Conservation (phyloP, 2,113 vertebrate genomes). For the Dissostichus mawsoni region DNA sequence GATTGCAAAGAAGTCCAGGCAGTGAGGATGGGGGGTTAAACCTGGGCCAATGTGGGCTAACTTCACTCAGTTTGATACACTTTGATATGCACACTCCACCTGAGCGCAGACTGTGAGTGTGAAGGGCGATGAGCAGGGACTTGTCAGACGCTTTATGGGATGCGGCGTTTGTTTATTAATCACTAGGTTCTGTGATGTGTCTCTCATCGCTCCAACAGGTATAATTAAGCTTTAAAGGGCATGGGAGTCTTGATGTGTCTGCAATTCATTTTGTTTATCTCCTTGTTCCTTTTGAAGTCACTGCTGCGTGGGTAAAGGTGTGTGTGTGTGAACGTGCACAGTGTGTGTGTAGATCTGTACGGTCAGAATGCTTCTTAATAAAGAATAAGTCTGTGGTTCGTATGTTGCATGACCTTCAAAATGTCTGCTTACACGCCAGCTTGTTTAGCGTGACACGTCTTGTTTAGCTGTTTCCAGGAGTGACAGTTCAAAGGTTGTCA, state of each 20-base stretch:
- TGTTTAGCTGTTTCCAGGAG: conserved; percentile 58
- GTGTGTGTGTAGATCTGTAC: conserved; percentile 46
- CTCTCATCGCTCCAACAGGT: conserved; percentile 90
- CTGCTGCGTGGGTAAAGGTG: conserved; percentile 57
- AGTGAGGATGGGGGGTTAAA: conserved; percentile 54
- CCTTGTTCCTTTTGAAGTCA: conserved; percentile 79
- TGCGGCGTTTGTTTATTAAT: conserved; percentile 90
- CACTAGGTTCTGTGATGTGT: conserved; percentile 86
- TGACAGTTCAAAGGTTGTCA: conserved; percentile 81
- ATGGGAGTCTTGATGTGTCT: conserved; percentile 84
- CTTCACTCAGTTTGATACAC: conserved; percentile 78
- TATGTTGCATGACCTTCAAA: conserved; percentile 62
- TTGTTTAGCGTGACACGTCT: conserved; percentile 68
- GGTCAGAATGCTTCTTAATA: conserved; percentile 55
- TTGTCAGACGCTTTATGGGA: conserved; percentile 90
- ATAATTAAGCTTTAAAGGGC: conserved; percentile 90
- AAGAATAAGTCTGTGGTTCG: conserved; percentile 65
- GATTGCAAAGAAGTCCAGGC: conserved; percentile 21
- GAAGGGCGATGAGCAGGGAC: conserved; percentile 89
- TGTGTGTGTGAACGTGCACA: conserved; percentile 49
- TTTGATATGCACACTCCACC: conserved; percentile 89
- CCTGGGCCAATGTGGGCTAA: conserved; percentile 80
- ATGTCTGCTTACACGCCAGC: conserved; percentile 72
- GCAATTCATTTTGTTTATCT: conserved; percentile 86
- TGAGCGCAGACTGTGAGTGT: conserved; percentile 76